Conservation (phyloP, 2,888 invertebrate species). For the Bombylius major region DNA sequence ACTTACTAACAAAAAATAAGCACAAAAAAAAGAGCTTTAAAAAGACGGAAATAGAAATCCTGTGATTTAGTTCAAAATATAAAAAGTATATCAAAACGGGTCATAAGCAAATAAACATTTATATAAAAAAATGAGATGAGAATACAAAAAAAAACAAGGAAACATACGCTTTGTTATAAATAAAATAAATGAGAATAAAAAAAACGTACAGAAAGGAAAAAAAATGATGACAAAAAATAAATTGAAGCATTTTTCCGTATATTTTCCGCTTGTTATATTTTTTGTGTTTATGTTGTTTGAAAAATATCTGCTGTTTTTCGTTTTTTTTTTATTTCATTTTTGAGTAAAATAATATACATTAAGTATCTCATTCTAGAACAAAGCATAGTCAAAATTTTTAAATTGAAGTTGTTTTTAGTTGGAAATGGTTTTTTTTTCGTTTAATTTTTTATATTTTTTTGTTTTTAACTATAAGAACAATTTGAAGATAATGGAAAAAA, state of each 20-base stretch:
- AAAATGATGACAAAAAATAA: conserved; percentile 7
- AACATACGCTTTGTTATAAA: background rate
- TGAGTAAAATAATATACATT: too few species aligned
- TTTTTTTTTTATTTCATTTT: too few species aligned
- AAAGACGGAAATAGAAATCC: background rate
- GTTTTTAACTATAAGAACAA: too few species aligned
- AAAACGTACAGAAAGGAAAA: background rate
- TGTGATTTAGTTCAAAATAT: background rate
- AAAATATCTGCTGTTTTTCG: too few species aligned
- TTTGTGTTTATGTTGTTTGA: background rate
- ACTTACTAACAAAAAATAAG: background rate
- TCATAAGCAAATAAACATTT: background rate
- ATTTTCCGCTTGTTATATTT: background rate
- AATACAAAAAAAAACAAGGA: background rate
- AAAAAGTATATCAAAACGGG: background rate
- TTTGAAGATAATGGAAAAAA: too few species aligned
- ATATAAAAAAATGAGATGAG: background rate
- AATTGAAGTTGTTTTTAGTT: too few species aligned
- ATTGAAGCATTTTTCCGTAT: conserved; percentile 4
- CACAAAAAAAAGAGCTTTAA: background rate
- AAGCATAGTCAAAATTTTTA: too few species aligned
- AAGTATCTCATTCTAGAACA: too few species aligned
- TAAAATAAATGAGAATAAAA: background rate
- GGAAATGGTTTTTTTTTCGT: too few species aligned
- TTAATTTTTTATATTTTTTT: too few species aligned